Percentiles rank a stretch among this genome's conserved stretches.
Conservation (phyloP, 1,140 invertebrate genomes). For the Contarinia nasturtii region DNA sequence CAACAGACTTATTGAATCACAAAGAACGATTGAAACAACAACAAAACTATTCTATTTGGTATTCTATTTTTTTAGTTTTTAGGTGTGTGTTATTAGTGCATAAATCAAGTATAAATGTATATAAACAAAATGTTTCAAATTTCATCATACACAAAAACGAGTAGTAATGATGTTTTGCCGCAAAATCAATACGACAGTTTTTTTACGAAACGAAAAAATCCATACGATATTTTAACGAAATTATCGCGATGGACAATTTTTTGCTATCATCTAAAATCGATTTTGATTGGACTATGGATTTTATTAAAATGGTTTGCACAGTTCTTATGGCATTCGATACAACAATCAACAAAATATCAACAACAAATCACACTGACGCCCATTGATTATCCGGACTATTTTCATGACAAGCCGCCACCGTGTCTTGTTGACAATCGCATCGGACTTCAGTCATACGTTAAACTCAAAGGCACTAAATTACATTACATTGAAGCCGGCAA, state of each 20-base stretch:
- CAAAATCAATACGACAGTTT: too few species aligned
- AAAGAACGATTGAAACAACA: too few species aligned
- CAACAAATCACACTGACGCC: neutral
- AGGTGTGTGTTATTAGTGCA: too few species aligned
- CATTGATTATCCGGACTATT: neutral
- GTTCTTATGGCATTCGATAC: neutral
- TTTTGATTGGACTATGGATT: conserved; percentile 3
- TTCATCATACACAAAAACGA: too few species aligned
- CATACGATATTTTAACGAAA: conserved; percentile 1
- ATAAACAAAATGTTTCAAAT: too few species aligned
- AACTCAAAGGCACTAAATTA: conserved; percentile 46
- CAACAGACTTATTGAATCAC: too few species aligned
- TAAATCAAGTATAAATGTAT: too few species aligned
- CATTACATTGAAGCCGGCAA: conserved; percentile 54
- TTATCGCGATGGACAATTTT: neutral
- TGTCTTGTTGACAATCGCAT: conserved; percentile 35
- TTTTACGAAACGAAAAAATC: neutral
- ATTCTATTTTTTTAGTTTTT: too few species aligned
- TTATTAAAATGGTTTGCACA: conserved; percentile 1
- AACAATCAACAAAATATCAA: neutral
- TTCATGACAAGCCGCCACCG: conserved; percentile 35
- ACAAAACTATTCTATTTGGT: too few species aligned
- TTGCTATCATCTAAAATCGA: neutral
- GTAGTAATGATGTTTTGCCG: too few species aligned
- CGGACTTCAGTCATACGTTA: conserved; percentile 41